phyloP scores from a whole-genome alignment of 2,113 vertebrate genomes.

The Antigone vipio region DNA sequence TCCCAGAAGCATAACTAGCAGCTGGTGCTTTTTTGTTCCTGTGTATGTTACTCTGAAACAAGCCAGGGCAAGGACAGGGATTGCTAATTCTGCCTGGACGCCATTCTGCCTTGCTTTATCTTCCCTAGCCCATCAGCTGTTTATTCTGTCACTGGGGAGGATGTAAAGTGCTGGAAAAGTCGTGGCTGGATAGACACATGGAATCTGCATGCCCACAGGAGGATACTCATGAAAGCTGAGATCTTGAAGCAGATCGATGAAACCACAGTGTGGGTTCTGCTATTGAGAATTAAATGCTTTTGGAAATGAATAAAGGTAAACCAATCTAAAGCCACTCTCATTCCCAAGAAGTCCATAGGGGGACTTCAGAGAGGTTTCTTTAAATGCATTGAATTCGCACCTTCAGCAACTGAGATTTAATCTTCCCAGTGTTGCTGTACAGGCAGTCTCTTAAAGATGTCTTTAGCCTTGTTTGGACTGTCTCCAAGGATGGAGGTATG shows the following conservation, averaged over 20 bases:
- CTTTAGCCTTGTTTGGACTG: conserved; percentile 17
- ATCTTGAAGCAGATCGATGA: neutral
- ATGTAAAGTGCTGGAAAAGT: neutral
- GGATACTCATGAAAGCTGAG: neutral
- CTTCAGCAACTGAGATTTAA: neutral
- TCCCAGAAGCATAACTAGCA: neutral
- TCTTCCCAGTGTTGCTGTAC: neutral
- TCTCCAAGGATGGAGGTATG: neutral
- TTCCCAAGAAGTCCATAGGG: neutral
- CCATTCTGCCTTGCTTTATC: neutral
- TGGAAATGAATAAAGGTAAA: conserved; percentile 7
- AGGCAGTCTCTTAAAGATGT: neutral
- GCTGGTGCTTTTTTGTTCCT: neutral
- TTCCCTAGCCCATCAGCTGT: neutral
- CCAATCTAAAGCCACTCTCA: neutral
- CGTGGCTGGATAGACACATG: neutral
- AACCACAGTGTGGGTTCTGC: neutral
- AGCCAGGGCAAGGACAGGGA: neutral
- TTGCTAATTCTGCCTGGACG: neutral
- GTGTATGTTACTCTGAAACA: neutral
- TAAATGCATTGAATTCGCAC: neutral
- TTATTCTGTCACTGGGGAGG: neutral
- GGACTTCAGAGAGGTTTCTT: neutral
- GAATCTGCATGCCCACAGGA: neutral
- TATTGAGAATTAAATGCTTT: conserved; percentile 8